phyloP scores from a whole-genome alignment of 2,113 vertebrate species.

The Nesoenas mayeri region DNA sequence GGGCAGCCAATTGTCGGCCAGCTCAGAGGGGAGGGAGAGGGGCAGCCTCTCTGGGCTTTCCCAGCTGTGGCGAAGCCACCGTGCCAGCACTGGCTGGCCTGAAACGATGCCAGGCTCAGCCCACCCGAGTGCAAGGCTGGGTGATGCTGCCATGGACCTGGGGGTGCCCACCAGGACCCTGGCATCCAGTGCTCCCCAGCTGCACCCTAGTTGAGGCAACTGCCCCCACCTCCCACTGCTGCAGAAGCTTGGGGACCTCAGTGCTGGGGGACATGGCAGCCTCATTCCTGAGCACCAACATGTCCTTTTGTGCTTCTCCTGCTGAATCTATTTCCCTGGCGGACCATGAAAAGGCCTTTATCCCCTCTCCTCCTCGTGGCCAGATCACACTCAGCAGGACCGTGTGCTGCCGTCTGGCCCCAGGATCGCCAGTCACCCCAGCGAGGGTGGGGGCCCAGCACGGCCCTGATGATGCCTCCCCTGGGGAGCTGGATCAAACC shows the following conservation, averaged over 20 bases:
- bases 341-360: slow-evolving; percentile 32
- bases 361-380: neutral
- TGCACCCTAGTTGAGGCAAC: neutral
- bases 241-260: accelerated
- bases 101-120: neutral
- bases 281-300: neutral
- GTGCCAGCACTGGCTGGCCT: neutral
- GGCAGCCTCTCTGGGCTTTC: slow-evolving; percentile 23
- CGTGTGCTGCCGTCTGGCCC: neutral
- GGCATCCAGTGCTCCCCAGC: accelerated
- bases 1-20: slow-evolving; percentile 28
- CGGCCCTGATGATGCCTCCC: accelerated
- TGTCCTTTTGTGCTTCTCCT: neutral
- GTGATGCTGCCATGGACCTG: neutral
- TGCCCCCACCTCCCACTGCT: accelerated
- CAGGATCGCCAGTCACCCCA: neutral
- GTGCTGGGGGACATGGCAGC: neutral
- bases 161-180: accelerated
- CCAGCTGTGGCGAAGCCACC: neutral
- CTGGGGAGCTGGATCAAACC: accelerated
- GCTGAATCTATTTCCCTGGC: neutral
- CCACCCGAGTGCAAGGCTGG: neutral
- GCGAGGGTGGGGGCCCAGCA: neutral
- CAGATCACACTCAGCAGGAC: neutral
- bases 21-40: slow-evolving; percentile 56